Evolutionary conservation across 2,113 vertebrate species (phyloP).

Genomic region (Passer montanus): DNA sequence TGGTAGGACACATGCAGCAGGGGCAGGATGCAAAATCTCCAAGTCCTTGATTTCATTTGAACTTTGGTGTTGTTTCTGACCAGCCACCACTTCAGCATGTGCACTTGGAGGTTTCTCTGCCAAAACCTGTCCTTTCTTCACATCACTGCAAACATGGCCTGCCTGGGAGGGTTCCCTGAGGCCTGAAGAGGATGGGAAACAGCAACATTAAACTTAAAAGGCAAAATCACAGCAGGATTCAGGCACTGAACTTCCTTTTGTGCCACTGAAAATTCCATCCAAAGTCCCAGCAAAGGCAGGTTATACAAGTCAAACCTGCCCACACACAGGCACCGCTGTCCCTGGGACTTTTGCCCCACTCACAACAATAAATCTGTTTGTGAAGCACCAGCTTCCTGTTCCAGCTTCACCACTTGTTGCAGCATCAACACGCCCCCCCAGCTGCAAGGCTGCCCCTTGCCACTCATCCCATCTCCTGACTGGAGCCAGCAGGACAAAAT

Average conservation of each 20-base stretch:
- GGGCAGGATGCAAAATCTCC: not conserved
- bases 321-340: not conserved
- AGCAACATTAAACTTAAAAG: not conserved
- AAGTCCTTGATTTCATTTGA: not conserved
- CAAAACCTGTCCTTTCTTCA: not conserved
- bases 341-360: not conserved
- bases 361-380: not conserved
- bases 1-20: not conserved
- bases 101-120: not conserved
- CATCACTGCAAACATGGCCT: not conserved
- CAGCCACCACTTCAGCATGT: not conserved
- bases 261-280: not conserved
- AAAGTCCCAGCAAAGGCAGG: not conserved
- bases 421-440: not conserved
- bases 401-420: not conserved
- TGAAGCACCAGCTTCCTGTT: not conserved
- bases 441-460: not conserved
- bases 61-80: not conserved
- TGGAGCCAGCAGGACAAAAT: not conserved
- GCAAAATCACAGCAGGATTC: not conserved
- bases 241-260: not conserved
- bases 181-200: not conserved
- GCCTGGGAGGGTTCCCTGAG: not conserved
- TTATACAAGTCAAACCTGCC: not conserved
- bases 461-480: not conserved